Percentiles rank a stretch among this genome's conserved stretches.
Evolutionary conservation across 2,113 vertebrate genomes (phyloP).

Genomic region (Acrocephalus arundinaceus): DNA sequence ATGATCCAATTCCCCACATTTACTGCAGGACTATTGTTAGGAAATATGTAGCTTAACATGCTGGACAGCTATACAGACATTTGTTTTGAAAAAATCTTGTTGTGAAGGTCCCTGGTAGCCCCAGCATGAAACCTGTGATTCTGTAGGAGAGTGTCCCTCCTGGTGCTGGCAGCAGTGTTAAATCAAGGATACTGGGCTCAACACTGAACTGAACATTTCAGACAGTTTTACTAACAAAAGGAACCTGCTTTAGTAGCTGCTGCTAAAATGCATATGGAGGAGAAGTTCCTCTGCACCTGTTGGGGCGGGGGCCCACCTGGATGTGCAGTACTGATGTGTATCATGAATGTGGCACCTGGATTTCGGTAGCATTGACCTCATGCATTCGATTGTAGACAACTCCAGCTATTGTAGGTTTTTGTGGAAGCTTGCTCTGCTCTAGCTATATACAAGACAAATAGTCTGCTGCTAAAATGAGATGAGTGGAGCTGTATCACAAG

Average conservation of each 20-base stretch:
- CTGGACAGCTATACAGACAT: neutral
- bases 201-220: neutral
- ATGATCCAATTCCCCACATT: neutral
- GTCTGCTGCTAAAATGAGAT: neutral
- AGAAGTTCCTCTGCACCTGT: neutral
- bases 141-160: neutral
- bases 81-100: neutral
- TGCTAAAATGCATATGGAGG: neutral
- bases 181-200: neutral
- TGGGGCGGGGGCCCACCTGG: neutral
- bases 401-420: neutral
- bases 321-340: neutral
- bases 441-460: neutral
- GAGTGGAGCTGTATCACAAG: neutral
- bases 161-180: neutral
- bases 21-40: neutral
- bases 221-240: neutral
- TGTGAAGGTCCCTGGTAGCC: neutral
- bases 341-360: neutral
- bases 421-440: neutral
- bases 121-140: neutral
- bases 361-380: rapidly evolving
- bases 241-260: neutral
- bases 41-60: neutral
- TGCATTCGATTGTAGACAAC: neutral